Evolutionary conservation across 2,113 vertebrate genomes (phyloP).

Genomic region (Misgurnus anguillicaudatus): DNA sequence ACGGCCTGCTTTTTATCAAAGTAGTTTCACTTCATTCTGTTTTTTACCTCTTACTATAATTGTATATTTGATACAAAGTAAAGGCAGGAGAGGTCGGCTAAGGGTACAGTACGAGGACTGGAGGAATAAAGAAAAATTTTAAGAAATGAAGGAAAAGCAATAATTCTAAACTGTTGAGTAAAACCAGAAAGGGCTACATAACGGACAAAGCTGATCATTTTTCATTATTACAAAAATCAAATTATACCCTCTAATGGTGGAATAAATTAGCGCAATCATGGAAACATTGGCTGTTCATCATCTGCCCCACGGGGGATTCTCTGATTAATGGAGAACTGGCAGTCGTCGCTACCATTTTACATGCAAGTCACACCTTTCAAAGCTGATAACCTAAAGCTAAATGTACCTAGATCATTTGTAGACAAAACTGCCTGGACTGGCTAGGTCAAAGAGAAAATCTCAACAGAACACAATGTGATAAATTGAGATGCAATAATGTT

Average conservation of each 20-base stretch:
- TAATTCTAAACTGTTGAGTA: neutral
- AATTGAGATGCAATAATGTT: neutral
- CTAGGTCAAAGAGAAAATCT: neutral
- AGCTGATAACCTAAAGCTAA: constrained; percentile 15
- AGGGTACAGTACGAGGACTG: neutral
- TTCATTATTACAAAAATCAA: constrained; percentile 34
- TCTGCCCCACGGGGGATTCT: constrained; percentile 10
- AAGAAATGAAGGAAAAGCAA: constrained; percentile 4
- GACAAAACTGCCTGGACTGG: neutral
- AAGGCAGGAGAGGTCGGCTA: neutral
- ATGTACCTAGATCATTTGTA: neutral
- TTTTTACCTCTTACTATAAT: constrained; percentile 13
- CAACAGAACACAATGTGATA: neutral
- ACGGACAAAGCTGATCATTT: constrained; percentile 25
- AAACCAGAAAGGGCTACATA: constrained; percentile 1
- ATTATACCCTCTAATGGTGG: constrained; percentile 40
- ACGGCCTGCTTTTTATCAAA: constrained; percentile 29
- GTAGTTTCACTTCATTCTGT: constrained; percentile 1
- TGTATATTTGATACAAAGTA: constrained; percentile 12
- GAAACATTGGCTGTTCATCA: constrained; percentile 14
- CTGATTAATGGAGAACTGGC: constrained; percentile 32
- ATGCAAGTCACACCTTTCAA: constrained; percentile 25
- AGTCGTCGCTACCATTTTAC: constrained; percentile 26
- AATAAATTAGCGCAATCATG: constrained; percentile 40
- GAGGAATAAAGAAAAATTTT: constrained; percentile 17